Conservation (phyloP, 2,113 vertebrate species). For the Cryptomyrus ogoouensis region DNA sequence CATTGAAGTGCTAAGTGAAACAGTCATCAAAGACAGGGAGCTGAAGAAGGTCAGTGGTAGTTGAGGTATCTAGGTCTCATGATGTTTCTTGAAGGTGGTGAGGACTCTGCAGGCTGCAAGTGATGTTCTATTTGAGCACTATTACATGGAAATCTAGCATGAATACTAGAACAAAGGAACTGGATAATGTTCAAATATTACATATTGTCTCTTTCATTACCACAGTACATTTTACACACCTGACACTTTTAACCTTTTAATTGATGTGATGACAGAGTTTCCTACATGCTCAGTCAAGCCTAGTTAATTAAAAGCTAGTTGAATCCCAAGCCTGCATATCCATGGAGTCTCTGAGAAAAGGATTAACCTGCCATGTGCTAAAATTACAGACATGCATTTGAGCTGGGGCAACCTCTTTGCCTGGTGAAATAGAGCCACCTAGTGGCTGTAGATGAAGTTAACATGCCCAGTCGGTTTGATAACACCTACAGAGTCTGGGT, state of each 20-base stretch:
- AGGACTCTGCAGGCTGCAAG: neutral
- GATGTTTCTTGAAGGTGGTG: neutral
- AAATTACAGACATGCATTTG: neutral
- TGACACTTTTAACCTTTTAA: neutral
- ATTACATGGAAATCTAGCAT: neutral
- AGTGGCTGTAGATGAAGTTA: neutral
- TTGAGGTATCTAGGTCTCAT: neutral
- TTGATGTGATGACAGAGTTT: neutral
- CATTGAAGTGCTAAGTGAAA: neutral
- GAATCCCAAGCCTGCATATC: neutral
- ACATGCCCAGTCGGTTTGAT: neutral
- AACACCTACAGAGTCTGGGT: neutral
- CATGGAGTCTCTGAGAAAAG: neutral
- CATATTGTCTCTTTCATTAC: neutral
- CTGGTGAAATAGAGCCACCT: neutral
- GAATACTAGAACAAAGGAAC: neutral
- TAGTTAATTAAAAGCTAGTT: neutral
- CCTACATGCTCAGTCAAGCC: neutral
- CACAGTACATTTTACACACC: neutral
- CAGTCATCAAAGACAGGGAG: neutral
- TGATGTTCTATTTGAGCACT: neutral
- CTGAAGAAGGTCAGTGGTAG: neutral
- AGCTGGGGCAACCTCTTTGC: neutral
- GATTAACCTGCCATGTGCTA: neutral
- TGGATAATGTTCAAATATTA: neutral